Percentiles rank a stretch among this genome's conserved stretches.
Conservation (phyloP, 2,888 invertebrate species). For the Eugnorisma glareosa region DNA sequence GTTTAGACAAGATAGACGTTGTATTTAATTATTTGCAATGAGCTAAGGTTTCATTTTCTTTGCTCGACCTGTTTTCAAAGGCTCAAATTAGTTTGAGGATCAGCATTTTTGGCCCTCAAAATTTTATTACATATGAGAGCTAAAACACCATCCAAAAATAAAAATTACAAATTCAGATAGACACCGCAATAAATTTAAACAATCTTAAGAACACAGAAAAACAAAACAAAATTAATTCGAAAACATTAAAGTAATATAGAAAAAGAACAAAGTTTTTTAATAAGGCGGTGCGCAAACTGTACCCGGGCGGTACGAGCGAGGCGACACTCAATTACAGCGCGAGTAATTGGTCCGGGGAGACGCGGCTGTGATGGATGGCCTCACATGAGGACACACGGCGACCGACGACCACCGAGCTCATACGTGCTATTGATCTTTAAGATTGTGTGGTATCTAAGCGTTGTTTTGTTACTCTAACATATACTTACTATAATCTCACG, state of each 20-base stretch:
- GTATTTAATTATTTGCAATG: neutral
- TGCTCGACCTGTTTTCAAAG: neutral
- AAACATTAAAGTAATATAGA: constrained; percentile 53
- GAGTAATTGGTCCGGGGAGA: constrained; percentile 62
- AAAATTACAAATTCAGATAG: constrained; percentile 3
- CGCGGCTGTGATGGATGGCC: constrained; percentile 58
- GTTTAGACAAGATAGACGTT: constrained; percentile 1
- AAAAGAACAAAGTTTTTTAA: constrained; percentile 61
- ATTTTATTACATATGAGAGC: neutral
- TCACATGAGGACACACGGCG: constrained; percentile 26
- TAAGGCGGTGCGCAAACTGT: constrained; percentile 50
- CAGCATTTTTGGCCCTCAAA: neutral
- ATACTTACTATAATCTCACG: neutral
- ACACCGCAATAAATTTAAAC: constrained; percentile 20
- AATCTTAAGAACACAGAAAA: constrained; percentile 10
- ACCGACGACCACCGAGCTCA: constrained; percentile 1
- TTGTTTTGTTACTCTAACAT: neutral
- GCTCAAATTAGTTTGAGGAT: neutral
- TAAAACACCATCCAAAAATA: neutral
- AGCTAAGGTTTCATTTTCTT: neutral
- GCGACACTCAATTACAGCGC: constrained; percentile 63
- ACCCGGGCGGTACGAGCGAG: constrained; percentile 29
- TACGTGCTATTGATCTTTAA: constrained; percentile 31
- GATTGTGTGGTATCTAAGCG: constrained; percentile 34
- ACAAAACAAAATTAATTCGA: constrained; percentile 57